phyloP scores from a whole-genome alignment of 2,888 invertebrate genomes.

The Spialia ferax region DNA sequence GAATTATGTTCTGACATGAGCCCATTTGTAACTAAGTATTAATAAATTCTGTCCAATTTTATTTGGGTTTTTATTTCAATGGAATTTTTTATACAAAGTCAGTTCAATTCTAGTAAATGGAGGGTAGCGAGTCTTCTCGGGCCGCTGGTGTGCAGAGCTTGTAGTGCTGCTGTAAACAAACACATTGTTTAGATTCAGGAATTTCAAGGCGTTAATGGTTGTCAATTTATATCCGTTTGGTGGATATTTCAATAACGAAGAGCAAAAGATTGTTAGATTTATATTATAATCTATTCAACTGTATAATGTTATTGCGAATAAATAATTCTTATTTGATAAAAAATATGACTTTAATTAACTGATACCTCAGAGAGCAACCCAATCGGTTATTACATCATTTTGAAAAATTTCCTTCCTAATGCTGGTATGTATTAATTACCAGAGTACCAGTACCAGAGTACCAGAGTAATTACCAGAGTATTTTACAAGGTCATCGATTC shows the following conservation, averaged over 20 bases:
- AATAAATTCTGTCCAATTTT: conserved; percentile 83
- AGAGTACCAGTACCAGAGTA: no score
- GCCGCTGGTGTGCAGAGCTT: conserved; percentile 26
- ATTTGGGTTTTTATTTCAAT: conserved; percentile 60
- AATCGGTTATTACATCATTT: no score
- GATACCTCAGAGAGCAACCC: background rate
- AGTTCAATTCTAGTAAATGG: conserved; percentile 18
- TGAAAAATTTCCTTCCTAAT: no score
- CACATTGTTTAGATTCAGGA: conserved; percentile 13
- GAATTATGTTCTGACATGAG: conserved; percentile 69
- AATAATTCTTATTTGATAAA: conserved; percentile 34
- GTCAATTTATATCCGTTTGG: conserved; percentile 26
- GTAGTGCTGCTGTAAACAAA: conserved; percentile 40
- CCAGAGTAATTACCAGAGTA: no score
- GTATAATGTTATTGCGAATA: conserved; percentile 36
- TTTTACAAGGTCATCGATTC: no score
- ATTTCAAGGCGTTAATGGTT: conserved; percentile 20
- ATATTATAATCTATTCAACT: conserved; percentile 33
- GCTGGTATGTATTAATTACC: no score
- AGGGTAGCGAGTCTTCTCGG: conserved; percentile 30
- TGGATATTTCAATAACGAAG: conserved; percentile 18
- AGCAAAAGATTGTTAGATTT: conserved; percentile 34
- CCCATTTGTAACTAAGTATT: conserved; percentile 79
- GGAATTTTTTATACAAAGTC: conserved; percentile 10
- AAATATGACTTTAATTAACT: conserved; percentile 14